phyloP scores from a whole-genome alignment of 2,797 vertebrate species.

The Arctocebus calabarensis region DNA sequence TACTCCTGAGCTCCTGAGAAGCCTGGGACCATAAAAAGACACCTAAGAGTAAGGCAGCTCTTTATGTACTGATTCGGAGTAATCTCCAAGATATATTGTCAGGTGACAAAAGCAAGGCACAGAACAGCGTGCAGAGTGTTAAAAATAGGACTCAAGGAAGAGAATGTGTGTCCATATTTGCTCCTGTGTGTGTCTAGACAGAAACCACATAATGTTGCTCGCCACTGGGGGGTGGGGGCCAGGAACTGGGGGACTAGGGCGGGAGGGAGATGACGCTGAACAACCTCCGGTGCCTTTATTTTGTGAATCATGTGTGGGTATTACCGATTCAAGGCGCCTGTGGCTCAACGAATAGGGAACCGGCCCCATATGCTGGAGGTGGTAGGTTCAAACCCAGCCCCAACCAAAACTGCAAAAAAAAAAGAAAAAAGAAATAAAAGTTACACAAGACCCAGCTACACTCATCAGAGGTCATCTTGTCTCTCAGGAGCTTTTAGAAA shows the following conservation, averaged over 20 bases:
- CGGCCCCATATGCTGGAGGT: too few relatives aligned
- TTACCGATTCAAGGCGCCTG: constrained; percentile 10
- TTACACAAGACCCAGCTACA: constrained; percentile 37
- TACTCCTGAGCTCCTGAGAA: constrained; percentile 77
- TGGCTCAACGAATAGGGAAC: too few relatives aligned
- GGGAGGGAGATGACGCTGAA: background rate
- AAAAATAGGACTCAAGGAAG: constrained; percentile 66
- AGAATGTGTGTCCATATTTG: background rate
- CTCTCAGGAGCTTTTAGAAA: constrained; percentile 11
- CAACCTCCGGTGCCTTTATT: background rate
- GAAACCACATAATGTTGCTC: background rate
- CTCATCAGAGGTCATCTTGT: background rate
- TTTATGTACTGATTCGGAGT: constrained; percentile 83
- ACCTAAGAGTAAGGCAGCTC: constrained; percentile 77
- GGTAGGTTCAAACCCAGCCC: too few relatives aligned
- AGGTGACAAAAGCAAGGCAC: constrained; percentile 76
- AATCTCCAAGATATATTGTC: constrained; percentile 80
- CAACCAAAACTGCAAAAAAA: too few relatives aligned
- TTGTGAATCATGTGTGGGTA: background rate
- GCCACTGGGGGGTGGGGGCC: background rate
- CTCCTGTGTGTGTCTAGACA: constrained; percentile 1
- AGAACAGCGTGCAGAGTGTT: constrained; percentile 47
- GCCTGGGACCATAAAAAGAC: constrained; percentile 80
- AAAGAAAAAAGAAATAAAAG: constrained; percentile 8
- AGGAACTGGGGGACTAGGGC: background rate